A percentile compares a stretch with the other conserved stretches of the same genome.
phyloP scores from a whole-genome alignment of 2,113 vertebrate species.

The Eulemur macaco region DNA sequence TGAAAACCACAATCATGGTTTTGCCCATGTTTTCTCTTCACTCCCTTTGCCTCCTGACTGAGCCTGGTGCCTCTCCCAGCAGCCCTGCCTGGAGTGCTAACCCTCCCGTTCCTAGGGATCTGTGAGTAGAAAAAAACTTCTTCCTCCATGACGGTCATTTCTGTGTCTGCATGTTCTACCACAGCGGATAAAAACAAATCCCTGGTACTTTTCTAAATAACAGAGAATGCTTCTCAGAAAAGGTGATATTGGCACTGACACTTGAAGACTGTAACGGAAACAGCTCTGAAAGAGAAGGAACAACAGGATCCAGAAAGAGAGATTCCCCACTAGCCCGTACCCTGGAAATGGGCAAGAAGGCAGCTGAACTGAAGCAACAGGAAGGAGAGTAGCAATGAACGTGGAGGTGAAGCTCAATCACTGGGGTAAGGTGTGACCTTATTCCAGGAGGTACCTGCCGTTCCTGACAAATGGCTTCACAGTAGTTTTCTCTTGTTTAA shows the following conservation, averaged over 20 bases:
- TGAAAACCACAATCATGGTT: not conserved
- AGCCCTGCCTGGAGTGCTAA: not conserved
- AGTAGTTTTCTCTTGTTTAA: not conserved
- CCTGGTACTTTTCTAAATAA: not conserved
- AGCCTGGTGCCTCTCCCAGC: rapidly evolving
- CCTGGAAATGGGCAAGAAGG: not conserved
- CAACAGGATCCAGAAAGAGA: not conserved
- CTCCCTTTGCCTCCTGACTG: not conserved
- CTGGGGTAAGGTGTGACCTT: not conserved
- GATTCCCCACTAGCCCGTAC: not conserved
- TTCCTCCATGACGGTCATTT: not conserved
- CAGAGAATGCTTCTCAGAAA: not conserved
- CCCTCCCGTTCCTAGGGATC: not conserved
- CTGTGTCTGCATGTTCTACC: not conserved
- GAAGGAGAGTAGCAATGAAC: not conserved
- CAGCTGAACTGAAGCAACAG: not conserved
- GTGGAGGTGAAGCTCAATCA: not conserved
- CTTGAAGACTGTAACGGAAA: not conserved
- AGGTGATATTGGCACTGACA: not conserved
- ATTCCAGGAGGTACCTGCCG: rapidly evolving
- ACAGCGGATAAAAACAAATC: not conserved
- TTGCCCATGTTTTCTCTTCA: rapidly evolving
- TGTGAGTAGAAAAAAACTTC: not conserved
- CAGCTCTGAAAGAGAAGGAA: not conserved
- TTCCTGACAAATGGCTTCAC: not conserved